These are phyloP conservation scores for Punctoribates punctum DNA, from an alignment of 2,888 invertebrate species.

Conservation along the genomic window DNA sequence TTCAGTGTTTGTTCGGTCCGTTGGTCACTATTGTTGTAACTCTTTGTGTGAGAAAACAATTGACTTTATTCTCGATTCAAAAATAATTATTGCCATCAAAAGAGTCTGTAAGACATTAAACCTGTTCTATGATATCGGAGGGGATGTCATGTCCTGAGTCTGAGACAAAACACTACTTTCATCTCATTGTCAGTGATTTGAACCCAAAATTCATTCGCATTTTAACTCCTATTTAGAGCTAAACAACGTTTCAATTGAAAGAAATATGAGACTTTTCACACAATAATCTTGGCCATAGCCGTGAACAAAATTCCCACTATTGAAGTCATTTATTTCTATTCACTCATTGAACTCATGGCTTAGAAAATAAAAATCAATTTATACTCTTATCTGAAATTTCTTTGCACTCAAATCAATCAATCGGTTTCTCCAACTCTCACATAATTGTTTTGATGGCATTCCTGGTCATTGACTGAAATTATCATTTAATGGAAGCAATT, in stretches of 20 bases:
- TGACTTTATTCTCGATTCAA: neutral
- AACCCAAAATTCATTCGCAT: too few relatives aligned
- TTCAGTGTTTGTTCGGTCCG: slow-evolving; percentile 4
- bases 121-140: neutral
- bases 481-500: neutral
- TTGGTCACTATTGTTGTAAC: slow-evolving; percentile 8
- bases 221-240: too few relatives aligned
- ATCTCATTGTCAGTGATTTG: too few relatives aligned
- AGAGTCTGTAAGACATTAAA: neutral
- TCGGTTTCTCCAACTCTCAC: neutral
- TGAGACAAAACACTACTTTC: too few relatives aligned
- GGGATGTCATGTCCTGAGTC: neutral
- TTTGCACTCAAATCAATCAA: neutral
- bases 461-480: neutral
- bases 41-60: neutral
- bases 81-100: neutral
- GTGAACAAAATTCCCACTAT: too few relatives aligned
- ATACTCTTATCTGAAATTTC: neutral
- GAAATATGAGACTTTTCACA: too few relatives aligned
- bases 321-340: too few relatives aligned
- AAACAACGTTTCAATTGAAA: too few relatives aligned
- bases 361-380: neutral
- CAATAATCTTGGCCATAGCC: too few relatives aligned
- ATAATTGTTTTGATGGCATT: neutral
- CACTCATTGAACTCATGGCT: too few relatives aligned